Evolutionary conservation across 1,140 invertebrate genomes (phyloP).

Genomic region (Delia radicum): DNA sequence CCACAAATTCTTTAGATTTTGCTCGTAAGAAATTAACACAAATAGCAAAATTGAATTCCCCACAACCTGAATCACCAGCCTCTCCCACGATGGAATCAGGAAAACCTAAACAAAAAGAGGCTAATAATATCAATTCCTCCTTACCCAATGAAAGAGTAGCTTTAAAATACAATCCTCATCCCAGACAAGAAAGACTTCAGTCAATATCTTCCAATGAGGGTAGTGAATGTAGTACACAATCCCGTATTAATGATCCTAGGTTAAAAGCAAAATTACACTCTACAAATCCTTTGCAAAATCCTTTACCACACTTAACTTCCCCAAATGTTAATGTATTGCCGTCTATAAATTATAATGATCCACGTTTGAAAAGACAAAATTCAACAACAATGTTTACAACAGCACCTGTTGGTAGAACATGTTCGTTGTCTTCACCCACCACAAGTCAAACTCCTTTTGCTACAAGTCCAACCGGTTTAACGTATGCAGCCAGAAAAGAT

Average conservation of each 20-base stretch:
- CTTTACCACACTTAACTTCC: neutral
- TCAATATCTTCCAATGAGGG: neutral
- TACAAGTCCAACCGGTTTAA: neutral
- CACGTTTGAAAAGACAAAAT: constrained; percentile 10
- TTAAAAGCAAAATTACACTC: neutral
- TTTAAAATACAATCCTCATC: constrained; percentile 31
- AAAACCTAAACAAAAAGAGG: neutral
- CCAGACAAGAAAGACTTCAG: constrained; percentile 9
- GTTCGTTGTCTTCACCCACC: neutral
- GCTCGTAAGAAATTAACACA: constrained; percentile 26
- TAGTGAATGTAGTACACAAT: neutral
- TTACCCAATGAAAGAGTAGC: constrained; percentile 25
- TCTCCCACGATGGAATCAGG: neutral
- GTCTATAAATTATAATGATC: constrained; percentile 16
- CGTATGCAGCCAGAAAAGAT: neutral
- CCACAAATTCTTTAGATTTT: constrained; percentile 16
- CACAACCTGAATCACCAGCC: neutral
- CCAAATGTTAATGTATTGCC: constrained; percentile 21
- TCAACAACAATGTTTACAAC: neutral
- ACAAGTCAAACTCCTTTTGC: neutral
- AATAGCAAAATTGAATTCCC: constrained; percentile 12
- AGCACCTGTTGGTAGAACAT: neutral
- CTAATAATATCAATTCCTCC: neutral
- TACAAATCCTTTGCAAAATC: neutral
- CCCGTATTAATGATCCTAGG: neutral